Base-by-base conservation (phyloP, 2,113 vertebrate species). In the Aphyosemion australe region DNA sequence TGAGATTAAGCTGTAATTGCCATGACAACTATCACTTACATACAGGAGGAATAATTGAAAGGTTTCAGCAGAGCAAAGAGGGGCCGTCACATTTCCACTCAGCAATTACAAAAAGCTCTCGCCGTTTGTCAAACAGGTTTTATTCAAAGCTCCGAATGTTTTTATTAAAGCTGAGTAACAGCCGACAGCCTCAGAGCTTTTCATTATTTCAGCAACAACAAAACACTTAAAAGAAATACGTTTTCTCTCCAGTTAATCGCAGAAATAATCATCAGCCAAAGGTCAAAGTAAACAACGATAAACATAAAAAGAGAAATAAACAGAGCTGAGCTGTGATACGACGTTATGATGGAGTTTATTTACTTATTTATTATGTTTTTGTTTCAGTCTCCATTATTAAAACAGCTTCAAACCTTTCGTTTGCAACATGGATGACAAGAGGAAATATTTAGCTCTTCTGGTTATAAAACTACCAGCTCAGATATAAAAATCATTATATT, bases 21-120 rank as follows among this genome's bases (percentile, higher is more conserved):
- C 81, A 86, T 84, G 85, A 83, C 72, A 85, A 83, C 87, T 84
- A 69, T 77, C 59, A 78, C 65, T 84, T 69, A 60, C 63, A 71
- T 65, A 59, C 76, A 69, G 67, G 46, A 67, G 49, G 42, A 61
- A 75, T 80, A 84, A 82, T 70, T 85, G 71, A 76, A 79, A 82
- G 79, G 74, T 71, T 75, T 80, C 57, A 63, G 71, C 50, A 0
- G 31, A 1, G 48, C 13, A 53, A 73, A 55, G 37, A 61, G 57
- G 21, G 55, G 74, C 68, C 37, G 76, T 62, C 69, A 80, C 69
- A 78, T 69, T 85, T 78, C 61, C 64, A 61, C 78, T 77, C 54
- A 43, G 65, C 54, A 76, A 65, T 65, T 65, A 78, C 43, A 73
- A 63, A 75, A 74, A 58, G 1, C 26, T 42, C 65, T 76, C 74